Conservation (phyloP, 2,113 vertebrate species). For the Clarias magur region DNA sequence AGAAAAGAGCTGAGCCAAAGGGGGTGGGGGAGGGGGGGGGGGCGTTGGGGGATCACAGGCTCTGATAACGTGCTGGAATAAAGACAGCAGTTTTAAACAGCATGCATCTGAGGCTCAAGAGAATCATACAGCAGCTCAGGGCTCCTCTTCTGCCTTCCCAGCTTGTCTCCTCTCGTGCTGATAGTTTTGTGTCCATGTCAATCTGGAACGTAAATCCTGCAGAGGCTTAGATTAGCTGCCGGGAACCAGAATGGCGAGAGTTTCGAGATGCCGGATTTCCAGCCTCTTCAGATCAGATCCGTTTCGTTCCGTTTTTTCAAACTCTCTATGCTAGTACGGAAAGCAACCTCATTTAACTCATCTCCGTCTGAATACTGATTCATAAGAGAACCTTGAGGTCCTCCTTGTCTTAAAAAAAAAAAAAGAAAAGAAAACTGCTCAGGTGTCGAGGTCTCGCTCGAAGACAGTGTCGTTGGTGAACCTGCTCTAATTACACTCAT, state of each 20-base stretch:
- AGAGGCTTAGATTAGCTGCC: slow-evolving; percentile 39
- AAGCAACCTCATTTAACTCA: slow-evolving; percentile 32
- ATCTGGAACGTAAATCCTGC: slow-evolving; percentile 50
- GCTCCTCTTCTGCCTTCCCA: not conserved
- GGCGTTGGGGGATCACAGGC: not conserved
- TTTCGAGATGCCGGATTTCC: slow-evolving; percentile 26
- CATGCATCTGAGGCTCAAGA: slow-evolving; percentile 50
- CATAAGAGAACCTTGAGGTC: slow-evolving; percentile 23
- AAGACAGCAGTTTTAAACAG: slow-evolving; percentile 34
- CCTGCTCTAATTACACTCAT: not conserved
- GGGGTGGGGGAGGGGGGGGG: not conserved
- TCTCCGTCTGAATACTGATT: not conserved
- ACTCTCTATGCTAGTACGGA: slow-evolving; percentile 39
- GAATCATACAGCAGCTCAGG: slow-evolving; percentile 42
- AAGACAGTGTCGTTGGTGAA: not conserved
- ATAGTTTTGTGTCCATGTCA: slow-evolving; percentile 52
- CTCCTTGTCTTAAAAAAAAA: slow-evolving; percentile 21
- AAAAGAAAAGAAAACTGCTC: not conserved
- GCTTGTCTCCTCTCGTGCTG: slow-evolving; percentile 34
- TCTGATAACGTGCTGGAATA: slow-evolving; percentile 44
- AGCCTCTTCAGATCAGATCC: not conserved
- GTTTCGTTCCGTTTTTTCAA: slow-evolving; percentile 28
- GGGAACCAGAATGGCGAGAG: slow-evolving; percentile 37
- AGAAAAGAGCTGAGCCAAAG: slow-evolving; percentile 30
- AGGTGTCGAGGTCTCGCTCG: not conserved